Base-by-base conservation (phyloP, 2,113 vertebrate genomes). In the Bubo blakistoni region DNA sequence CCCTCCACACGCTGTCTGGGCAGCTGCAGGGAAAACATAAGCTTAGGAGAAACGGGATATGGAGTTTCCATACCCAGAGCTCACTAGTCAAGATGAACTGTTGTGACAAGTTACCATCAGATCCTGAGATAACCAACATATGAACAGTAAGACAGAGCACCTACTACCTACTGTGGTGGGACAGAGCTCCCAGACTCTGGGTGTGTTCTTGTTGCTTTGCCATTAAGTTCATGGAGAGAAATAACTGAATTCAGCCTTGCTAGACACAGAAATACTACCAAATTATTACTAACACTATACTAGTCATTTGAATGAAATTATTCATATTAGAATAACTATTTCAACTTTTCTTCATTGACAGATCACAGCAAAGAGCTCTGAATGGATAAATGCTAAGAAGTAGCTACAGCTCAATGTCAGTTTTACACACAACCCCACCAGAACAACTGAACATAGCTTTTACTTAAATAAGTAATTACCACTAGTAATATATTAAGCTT, bases 1-100 rank as follows among this genome's bases (percentile, higher is more conserved):
- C 18, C 32, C 40, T 47, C 14, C 34, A 10, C 14, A 10, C 2
- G 0, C 22, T 38, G 5, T 3, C 49, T 66, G 16, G 22, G 49
- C 21, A 58, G 65, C 66, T 61, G 32, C 69, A 62, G 63, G 18
- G 27, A 51, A 70, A 52, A 11, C 10, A 38, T 19, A 62, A 49
- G 20, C 21, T 36, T 34, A 21, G 18, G 34, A 83, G 25, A 47
- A 58, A 55, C 0, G 1, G 11, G 16, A 58, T 25, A 29, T 6
- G 8, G 25, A n/a, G 19, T 30, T 82, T 61, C 67, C 29, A 38
- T 8, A 62, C 1, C 47, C 16, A 52, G 19, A 16, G 13, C 38
- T 29, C 32, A 25, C 11, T 25, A 65, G 30, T 16, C 65, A 76
- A 24, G 18, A 40, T 10, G 26, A 9, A 1, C 25, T 40, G 18